Conservation (phyloP, 2,797 vertebrate genomes). For the Spea hammondii region DNA sequence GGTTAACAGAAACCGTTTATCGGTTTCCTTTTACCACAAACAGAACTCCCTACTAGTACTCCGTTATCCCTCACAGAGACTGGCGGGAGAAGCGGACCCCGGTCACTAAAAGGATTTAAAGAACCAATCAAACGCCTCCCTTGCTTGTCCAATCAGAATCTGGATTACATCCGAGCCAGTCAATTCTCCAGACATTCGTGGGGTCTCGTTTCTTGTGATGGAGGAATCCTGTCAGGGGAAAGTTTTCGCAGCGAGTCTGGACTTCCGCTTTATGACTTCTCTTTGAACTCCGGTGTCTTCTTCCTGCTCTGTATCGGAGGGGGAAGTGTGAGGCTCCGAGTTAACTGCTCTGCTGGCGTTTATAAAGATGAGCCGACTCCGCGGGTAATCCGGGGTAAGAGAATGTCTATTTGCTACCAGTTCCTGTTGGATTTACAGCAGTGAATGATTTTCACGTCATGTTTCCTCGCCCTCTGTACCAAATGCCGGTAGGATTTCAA, state of each 20-base stretch:
- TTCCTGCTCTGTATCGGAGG: background rate
- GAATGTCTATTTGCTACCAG: background rate
- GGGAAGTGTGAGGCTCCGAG: background rate
- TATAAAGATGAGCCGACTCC: background rate
- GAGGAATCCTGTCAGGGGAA: background rate
- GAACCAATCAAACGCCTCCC: background rate
- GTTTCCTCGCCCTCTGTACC: constrained; percentile 23
- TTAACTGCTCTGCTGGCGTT: background rate
- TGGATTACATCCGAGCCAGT: background rate
- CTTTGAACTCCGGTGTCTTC: background rate
- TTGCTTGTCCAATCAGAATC: background rate
- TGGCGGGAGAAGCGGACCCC: background rate
- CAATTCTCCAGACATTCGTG: background rate
- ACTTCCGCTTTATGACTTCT: too few relatives aligned
- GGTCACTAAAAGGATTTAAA: background rate
- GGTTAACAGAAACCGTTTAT: too few relatives aligned
- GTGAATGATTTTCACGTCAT: background rate
- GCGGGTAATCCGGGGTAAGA: background rate
- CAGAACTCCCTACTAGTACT: too few relatives aligned
- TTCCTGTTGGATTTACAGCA: background rate
- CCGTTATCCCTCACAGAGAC: too few relatives aligned
- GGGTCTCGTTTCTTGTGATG: background rate
- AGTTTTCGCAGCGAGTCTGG: background rate
- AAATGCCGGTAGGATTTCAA: constrained; percentile 9
- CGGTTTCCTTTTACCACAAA: too few relatives aligned